Percentiles rank a stretch among this genome's conserved stretches.
phyloP scores from a whole-genome alignment of 2,113 vertebrate genomes.

The Vulpes lagopus region DNA sequence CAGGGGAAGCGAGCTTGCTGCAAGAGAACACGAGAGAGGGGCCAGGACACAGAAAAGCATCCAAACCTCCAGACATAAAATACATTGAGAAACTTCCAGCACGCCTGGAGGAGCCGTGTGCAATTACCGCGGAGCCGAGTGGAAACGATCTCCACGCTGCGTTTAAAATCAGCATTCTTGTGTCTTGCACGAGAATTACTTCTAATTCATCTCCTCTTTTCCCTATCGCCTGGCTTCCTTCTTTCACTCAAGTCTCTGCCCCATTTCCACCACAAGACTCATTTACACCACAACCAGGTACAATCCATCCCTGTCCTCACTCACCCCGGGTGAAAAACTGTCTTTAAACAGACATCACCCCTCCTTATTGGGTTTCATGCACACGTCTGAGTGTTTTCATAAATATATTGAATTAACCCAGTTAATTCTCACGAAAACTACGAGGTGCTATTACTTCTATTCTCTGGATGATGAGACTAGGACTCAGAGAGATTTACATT shows the following conservation, averaged over 20 bases:
- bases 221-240: background rate
- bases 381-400: background rate
- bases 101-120: background rate
- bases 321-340: background rate
- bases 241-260: slow-evolving; percentile 30
- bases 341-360: background rate
- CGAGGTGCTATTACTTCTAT: background rate
- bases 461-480: background rate
- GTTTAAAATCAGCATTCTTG: background rate
- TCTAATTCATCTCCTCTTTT: slow-evolving; percentile 47
- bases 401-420: background rate
- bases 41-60: background rate
- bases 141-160: background rate
- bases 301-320: background rate
- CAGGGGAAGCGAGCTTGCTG: background rate
- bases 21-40: background rate
- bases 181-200: slow-evolving; percentile 21
- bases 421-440: background rate
- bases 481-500: background rate
- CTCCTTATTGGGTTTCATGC: background rate
- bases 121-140: background rate
- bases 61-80: slow-evolving; percentile 16
- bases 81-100: background rate
- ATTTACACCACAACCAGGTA: background rate
- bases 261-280: background rate